Evolutionary conservation across 2,888 invertebrate species (phyloP).

Genomic region (Dinocampus coccinellae): DNA sequence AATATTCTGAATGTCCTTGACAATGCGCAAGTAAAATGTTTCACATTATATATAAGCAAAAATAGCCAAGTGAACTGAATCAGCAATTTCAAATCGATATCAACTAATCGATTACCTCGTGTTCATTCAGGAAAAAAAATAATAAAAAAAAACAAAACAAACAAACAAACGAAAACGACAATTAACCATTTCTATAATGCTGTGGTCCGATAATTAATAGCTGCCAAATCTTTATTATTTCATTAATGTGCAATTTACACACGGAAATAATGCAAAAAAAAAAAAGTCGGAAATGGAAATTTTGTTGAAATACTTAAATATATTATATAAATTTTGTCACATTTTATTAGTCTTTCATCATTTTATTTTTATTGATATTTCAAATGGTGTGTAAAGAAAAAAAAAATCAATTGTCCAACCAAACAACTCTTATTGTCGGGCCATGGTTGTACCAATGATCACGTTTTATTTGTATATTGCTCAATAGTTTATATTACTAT

Average conservation of each 20-base stretch:
- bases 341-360: neutral
- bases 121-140: conserved; percentile 24
- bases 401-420: conserved; percentile 43
- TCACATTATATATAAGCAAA: conserved; percentile 2
- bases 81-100: conserved; percentile 26
- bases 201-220: conserved; percentile 32
- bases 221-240: conserved; percentile 24
- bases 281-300: neutral
- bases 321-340: conserved; percentile 20
- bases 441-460: conserved; percentile 61
- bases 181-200: conserved; percentile 33
- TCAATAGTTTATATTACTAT: conserved; percentile 69
- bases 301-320: conserved; percentile 11
- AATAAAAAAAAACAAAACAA: conserved; percentile 16
- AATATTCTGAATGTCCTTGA: neutral
- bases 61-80: conserved; percentile 21
- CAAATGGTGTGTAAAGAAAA: conserved; percentile 14
- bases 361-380: neutral
- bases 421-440: conserved; percentile 65
- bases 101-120: conserved; percentile 28
- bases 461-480: conserved; percentile 69
- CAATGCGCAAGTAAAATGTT: conserved; percentile 7
- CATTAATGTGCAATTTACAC: conserved; percentile 31
- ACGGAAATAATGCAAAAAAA: neutral
- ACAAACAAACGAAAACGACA: conserved; percentile 20